Evolutionary conservation across 2,888 invertebrate genomes (phyloP).

Genomic region (Synergus gifuensis): DNA sequence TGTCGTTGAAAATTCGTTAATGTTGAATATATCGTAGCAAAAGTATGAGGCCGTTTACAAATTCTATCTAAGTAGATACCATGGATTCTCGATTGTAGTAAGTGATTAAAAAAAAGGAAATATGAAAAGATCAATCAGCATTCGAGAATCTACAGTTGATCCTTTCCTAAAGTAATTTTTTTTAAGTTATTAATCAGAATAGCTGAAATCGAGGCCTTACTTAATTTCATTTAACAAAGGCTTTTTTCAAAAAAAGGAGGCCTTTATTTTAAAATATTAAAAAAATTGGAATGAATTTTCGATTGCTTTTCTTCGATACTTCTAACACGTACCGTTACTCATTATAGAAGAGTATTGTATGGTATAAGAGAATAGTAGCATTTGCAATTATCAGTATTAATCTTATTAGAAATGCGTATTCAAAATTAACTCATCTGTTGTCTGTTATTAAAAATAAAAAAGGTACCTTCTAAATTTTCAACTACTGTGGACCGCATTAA

Average conservation of each 20-base stretch:
- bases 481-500: conserved; percentile 73
- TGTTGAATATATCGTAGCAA: conserved; percentile 8
- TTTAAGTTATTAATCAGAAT: conserved; percentile 12
- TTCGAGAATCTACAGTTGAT: conserved; percentile 10
- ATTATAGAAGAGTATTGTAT: conserved; percentile 47
- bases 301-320: conserved; percentile 23
- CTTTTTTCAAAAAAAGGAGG: neutral
- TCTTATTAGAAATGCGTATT: conserved; percentile 57
- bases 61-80: conserved; percentile 32
- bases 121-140: conserved; percentile 4
- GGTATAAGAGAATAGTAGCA: conserved; percentile 48
- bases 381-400: conserved; percentile 47
- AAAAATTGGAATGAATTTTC: conserved; percentile 24
- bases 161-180: neutral
- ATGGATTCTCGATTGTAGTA: conserved; percentile 1
- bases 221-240: neutral
- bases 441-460: conserved; percentile 70
- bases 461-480: conserved; percentile 67
- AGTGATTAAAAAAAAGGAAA: neutral
- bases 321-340: conserved; percentile 27
- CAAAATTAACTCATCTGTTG: conserved; percentile 66
- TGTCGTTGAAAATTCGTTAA: conserved; percentile 12
- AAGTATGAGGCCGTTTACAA: conserved; percentile 28
- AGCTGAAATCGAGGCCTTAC: neutral
- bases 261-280: neutral